Evolutionary conservation across 2,113 vertebrate genomes (phyloP).

Genomic region (Scytalopus superciliaris): DNA sequence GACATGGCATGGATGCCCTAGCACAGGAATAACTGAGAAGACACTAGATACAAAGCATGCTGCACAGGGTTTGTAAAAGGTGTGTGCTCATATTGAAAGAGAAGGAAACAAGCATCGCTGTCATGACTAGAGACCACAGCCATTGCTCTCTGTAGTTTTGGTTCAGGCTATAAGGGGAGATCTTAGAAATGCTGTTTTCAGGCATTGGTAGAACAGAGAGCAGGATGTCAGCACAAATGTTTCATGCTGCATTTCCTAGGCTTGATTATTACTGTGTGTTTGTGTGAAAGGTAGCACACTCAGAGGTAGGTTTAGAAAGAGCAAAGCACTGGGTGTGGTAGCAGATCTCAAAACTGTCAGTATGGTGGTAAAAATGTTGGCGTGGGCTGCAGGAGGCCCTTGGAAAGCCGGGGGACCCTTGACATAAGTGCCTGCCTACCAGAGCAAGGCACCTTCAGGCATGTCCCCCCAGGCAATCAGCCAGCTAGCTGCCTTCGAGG

Average conservation of each 20-base stretch:
- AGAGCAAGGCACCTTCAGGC: neutral
- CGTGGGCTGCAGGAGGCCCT: neutral
- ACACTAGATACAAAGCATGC: neutral
- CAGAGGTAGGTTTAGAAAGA: neutral
- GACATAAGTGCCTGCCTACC: neutral
- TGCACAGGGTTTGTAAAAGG: neutral
- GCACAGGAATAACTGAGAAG: neutral
- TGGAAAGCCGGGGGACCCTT: neutral
- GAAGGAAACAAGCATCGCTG: neutral
- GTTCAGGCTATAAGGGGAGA: neutral
- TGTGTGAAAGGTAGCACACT: neutral
- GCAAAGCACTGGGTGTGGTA: rapidly evolving
- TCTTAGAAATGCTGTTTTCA: neutral
- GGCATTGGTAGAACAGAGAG: neutral
- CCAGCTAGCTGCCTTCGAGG: neutral
- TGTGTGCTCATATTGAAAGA: neutral
- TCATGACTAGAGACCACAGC: neutral
- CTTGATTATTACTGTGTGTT: neutral
- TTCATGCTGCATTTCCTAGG: neutral
- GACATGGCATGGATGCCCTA: rapidly evolving
- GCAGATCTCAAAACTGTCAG: neutral
- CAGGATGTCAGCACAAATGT: neutral
- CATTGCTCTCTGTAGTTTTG: neutral
- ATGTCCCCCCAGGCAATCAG: neutral
- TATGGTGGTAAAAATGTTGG: neutral